Conservation (phyloP, 2,888 invertebrate species). For the Plebejus anna region DNA sequence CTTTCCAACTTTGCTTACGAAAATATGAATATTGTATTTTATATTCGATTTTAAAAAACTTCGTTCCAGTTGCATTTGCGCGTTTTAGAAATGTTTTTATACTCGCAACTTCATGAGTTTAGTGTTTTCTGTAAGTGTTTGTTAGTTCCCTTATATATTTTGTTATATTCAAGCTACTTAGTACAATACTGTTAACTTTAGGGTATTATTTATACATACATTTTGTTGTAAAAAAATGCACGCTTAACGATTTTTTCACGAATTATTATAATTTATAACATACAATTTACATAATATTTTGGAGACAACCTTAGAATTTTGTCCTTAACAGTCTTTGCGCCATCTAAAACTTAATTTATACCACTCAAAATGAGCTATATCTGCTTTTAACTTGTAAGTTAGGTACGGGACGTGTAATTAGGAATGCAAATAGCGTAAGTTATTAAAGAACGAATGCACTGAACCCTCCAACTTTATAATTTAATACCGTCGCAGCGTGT, state of each 20-base stretch:
- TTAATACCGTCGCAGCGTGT: conserved; percentile 17
- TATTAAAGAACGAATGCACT: conserved; percentile 19
- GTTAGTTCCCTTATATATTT: no score
- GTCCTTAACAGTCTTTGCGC: neutral
- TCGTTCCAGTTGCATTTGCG: neutral
- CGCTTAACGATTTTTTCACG: neutral
- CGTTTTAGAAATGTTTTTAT: neutral
- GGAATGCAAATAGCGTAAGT: conserved; percentile 21
- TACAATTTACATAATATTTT: neutral
- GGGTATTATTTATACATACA: no score
- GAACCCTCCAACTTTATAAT: conserved; percentile 22
- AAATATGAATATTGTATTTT: conserved; percentile 27
- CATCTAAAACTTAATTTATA: conserved; percentile 1
- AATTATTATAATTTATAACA: neutral
- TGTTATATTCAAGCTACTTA: no score
- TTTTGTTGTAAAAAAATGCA: neutral
- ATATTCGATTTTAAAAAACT: conserved; percentile 23
- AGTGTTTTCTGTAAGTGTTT: neutral
- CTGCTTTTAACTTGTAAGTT: neutral
- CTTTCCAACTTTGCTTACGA: conserved; percentile 29
- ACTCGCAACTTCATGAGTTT: neutral
- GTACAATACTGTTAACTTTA: no score
- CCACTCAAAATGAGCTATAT: conserved; percentile 7
- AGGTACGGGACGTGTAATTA: conserved; percentile 21
- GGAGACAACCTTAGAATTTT: neutral